Evolutionary conservation across 1,140 invertebrate species (phyloP).

Genomic region (Diuraphis noxia): DNA sequence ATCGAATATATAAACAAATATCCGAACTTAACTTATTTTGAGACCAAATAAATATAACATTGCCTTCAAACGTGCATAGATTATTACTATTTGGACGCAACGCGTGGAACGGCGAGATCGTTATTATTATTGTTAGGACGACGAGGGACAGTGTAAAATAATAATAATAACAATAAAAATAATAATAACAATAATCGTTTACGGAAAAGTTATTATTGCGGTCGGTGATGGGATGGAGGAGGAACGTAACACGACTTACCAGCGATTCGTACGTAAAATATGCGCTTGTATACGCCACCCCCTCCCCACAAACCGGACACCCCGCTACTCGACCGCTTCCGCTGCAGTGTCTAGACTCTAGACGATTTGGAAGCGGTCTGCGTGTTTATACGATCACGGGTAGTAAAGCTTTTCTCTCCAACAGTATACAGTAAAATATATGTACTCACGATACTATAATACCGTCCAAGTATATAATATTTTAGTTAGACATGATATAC

Average conservation of each 20-base stretch:
- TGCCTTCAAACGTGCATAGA: not conserved
- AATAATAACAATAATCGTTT: constrained; percentile 9
- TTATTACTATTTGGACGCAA: not conserved
- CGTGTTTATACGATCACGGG: not conserved
- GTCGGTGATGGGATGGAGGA: not conserved
- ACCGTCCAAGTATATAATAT: not conserved
- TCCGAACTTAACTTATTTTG: not conserved
- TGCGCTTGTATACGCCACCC: not conserved
- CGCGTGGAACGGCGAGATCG: not conserved
- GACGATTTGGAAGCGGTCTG: not conserved
- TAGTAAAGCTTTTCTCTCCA: not conserved
- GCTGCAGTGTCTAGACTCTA: not conserved
- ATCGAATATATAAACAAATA: not conserved
- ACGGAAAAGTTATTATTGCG: not conserved
- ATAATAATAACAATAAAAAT: constrained; percentile 7
- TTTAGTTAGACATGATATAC: not conserved
- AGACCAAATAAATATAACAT: not conserved
- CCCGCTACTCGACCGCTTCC: not conserved
- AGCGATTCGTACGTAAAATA: not conserved
- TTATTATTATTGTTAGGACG: not conserved
- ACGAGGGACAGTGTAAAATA: not conserved
- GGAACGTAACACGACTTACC: not conserved
- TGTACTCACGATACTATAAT: not conserved
- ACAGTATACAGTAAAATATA: not conserved
- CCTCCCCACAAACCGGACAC: not conserved